Base-by-base conservation (phyloP, 2,888 invertebrate species). In the Drosophila nr. perissopoda region DNA sequence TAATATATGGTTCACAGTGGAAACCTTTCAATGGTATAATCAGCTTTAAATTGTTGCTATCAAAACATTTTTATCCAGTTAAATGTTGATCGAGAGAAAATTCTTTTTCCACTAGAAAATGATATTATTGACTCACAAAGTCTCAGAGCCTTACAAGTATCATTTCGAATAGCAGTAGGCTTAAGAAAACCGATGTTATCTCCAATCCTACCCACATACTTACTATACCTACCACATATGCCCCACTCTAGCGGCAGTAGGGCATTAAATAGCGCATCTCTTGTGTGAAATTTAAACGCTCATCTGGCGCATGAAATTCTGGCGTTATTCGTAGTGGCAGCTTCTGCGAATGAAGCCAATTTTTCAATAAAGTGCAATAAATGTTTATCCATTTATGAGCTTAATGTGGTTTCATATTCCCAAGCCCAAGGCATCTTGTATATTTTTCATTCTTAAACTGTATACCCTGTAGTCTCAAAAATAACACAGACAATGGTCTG, bases 341-440 rank as follows among this genome's bases (percentile, higher is more conserved):
- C 57, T 57, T 21, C 57, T 69, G 78, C 42, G 57, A 34, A 63
- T 84, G 75, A 87, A 82, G 76, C 78, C 87, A 90, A 87, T 87
- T 87, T 87, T 87, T 87, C 90, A 87, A 87, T 87, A 87, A 87
- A 87, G 75, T 87, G 90, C 89, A 90, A 87, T 89, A 90, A 87
- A 89, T 89, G 82, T 89, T 89, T 77, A 88, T 78, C 81, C 90
- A 90, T 85, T 90, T 90, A 86, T 83, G 86, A 74, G 87, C 82
- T 80, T 77, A 77, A 80, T 85, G 69, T 67, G 75, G 61, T 67
- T 63, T 66, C 67, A 71, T 67, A 67, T 78, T 71, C 31, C 40
- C 18, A 13, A 1, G 13, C 0, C 33, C 57, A 51, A 59, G 49
- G 45, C 60, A 34, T 29, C 65, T 53, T 49, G 45, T 27, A 18